phyloP scores from a whole-genome alignment of 2,797 vertebrate genomes.

The Eutrigla gurnardus region DNA sequence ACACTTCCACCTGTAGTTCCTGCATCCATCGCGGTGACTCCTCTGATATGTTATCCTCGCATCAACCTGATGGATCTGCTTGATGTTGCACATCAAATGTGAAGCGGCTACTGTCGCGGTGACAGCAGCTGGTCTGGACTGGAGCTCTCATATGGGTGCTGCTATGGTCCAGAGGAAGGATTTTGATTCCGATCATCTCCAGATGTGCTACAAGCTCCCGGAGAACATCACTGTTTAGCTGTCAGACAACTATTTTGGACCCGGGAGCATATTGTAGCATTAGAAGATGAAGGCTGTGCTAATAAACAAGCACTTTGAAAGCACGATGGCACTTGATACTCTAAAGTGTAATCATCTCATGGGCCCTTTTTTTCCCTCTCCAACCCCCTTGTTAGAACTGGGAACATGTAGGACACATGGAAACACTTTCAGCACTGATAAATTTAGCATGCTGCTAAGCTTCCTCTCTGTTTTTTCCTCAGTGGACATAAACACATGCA shows the following conservation, averaged over 20 bases:
- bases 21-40: constrained; percentile 3
- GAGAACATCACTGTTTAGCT: constrained; percentile 51
- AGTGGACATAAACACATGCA: constrained; percentile 17
- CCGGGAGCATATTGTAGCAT: background rate
- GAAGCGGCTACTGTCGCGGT: constrained; percentile 46
- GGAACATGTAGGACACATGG: constrained; percentile 74
- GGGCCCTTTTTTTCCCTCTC: constrained; percentile 16
- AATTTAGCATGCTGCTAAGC: constrained; percentile 68
- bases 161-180: constrained; percentile 49
- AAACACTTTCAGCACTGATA: constrained; percentile 74
- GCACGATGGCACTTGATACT: constrained; percentile 20
- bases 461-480: constrained; percentile 41
- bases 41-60: background rate
- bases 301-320: constrained; percentile 38
- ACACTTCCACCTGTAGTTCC: constrained; percentile 10
- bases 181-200: constrained; percentile 74
- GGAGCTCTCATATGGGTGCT: constrained; percentile 65
- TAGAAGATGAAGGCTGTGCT: constrained; percentile 24
- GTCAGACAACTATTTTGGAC: constrained; percentile 32
- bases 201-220: constrained; percentile 70
- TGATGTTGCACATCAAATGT: constrained; percentile 20
- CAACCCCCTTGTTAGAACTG: constrained; percentile 52
- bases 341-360: constrained; percentile 60
- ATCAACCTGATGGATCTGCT: background rate
- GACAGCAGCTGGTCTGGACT: constrained; percentile 70